Base-by-base conservation (phyloP, 2,797 vertebrate genomes). In the Siniperca undulata region DNA sequence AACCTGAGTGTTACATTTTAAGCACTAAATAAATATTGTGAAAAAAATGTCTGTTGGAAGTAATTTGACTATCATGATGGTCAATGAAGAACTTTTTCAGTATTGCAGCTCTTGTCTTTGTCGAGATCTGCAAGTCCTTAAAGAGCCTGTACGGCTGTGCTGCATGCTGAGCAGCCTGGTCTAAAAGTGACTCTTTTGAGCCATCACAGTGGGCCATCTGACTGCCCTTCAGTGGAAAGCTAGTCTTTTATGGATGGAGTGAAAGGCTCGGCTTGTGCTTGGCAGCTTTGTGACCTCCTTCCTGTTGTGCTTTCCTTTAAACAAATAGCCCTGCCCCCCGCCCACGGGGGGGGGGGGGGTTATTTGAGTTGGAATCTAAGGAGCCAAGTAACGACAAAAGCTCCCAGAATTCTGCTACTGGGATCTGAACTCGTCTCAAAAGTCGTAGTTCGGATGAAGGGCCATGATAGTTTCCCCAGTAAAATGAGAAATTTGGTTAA, bases 231-330 rank as follows among this genome's bases (percentile, higher is more conserved):
- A 83, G 74, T 81, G 76, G 69, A 90, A 84, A 90, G 68, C 60
- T 62, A 50, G 70, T 88, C 82, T 90, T 91, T 92, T 86, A 91
- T 88, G 69, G 62, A 82, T 73, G 61, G 36, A 88, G 85, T 93
- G 92, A 92, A 92, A 92, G 74, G 82, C 89, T 89, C 69, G 48
- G 84, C 91, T 93, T 87, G 88, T 82, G 82, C 84, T 92, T 85
- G 84, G 91, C 92, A 91, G 93, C 88, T 90, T 81, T 89, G 82
- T 76, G 84, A 85, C 84, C 87, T 88, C 80, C 85, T 93, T 94
- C 89, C 91, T 94, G 90, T 91, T 89, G 88, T 34, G 87, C 77
- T 80, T 52, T 75, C 70, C 60, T 81, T 92, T 88, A 90, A 92
- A 93, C 93, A 92, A 94, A 93, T 84, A 93, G 68, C 77, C n/a